Base-by-base conservation (phyloP, 2,113 vertebrate species). In the Pseudorasbora parva region DNA sequence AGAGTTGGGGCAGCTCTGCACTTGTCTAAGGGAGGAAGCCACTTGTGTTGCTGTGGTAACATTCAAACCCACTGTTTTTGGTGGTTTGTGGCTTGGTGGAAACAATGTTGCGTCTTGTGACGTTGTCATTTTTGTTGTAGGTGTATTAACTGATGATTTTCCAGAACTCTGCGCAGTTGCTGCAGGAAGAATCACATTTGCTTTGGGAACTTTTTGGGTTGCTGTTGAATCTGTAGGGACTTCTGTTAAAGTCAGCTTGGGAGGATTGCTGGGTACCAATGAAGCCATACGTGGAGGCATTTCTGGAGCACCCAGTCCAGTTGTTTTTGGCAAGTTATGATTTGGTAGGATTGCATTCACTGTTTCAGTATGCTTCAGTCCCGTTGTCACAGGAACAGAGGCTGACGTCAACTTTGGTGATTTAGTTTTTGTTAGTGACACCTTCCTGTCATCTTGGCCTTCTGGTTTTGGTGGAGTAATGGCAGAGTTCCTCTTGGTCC, bases 1-100 rank as follows among this genome's bases (percentile, higher is more conserved):
- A 14, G 86, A 77, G 11, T 86, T 86, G 9, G 89, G 88, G 57
- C 88, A 90, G 75, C 88, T 89, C 64, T 76, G 72, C 11, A 87
- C 88, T 73, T 89, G 88, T 66, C 86, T 82, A 21, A 90, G 83
- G 11, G 79, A n/a, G 8, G 81, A 73, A 7, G 43, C 51, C 43
- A 81, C 86, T 30, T 57, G 51, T 10, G 80, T 72, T 30, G n/a
- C 57, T 15, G 25, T 45, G 8, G 83, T 82, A n/a, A 66, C 84
- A 74, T 21, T 2, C 76, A 5, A 8, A 27, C 27, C n/a, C 9
- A 1, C n/a, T 17, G 4, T 4, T 56, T 45, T 56, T 23, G 33
- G 9, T 5, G 62, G 51, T 12, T 45, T n/a, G 57, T 68, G 8
- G 59, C 0, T 41, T 77, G 15, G n/a, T 8, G 68, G 72, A 27